Base-by-base conservation (phyloP, 2,113 vertebrate species). In the Micromys minutus region DNA sequence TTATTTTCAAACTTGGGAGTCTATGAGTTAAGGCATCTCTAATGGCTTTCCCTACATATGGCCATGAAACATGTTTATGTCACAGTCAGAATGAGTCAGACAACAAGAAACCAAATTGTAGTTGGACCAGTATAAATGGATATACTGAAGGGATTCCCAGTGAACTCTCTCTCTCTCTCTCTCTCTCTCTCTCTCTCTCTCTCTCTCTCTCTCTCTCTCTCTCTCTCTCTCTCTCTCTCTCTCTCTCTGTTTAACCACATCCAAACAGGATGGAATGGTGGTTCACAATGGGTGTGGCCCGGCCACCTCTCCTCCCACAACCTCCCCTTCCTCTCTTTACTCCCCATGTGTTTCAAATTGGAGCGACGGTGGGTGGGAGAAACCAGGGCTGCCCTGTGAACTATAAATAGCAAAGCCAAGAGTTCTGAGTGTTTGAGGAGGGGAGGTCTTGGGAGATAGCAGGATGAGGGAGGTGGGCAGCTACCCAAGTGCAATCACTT, bases 301-400 rank as follows among this genome's bases (percentile, higher is more conserved):
- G 89, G 88, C 96, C 87, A 96, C 92, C 94, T 97, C 96, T 96
- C 77, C 89, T 97, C 89, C 97, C 96, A 95, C 96, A 65, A 87
- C 87, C 69, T 96, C 96, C 94, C 95, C 97, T 94, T 89, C 95
- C 96, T 94, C 94, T 90, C 93, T 89, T 93, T 89, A n/a, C n/a
- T 83, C 85, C 63, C 52, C 96, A 97, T 97, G 81, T 98, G 97
- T 97, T 98, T 98, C 95, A 93, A 96, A 98, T 97, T 94, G 96
- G 87, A 96, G 96, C 77, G 52, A 80, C 80, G 75, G 94, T 95
- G 94, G 93, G 96, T 97, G 92, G 96, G 94, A 94, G 83, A 96
- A 89, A 93, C 87, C 52, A 87, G 84, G 80, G 59, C 91, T 94
- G 94, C 86, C 94, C 85, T 93, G 55, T 77, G 77, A 94, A 90